Percentiles rank a stretch among this genome's conserved stretches.
These are phyloP conservation scores for Pissodes strobi DNA, from an alignment of 1,140 invertebrate genomes.

Conservation along the genomic window DNA sequence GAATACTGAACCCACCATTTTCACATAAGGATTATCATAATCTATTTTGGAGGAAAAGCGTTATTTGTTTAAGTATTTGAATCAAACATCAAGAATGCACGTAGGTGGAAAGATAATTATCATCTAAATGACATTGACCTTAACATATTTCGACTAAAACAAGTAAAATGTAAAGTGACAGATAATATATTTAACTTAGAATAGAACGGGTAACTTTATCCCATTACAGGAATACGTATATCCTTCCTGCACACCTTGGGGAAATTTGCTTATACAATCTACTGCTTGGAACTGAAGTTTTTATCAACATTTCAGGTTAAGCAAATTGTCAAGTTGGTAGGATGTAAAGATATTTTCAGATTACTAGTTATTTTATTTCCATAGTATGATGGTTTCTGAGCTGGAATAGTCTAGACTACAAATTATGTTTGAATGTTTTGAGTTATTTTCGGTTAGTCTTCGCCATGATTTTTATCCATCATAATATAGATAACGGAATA, in stretches of 20 bases:
- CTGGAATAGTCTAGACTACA: no score
- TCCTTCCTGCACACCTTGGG: slow-evolving; percentile 29
- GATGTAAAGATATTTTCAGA: slow-evolving; percentile 28
- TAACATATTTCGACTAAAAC: slow-evolving; percentile 11
- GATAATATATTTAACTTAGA: slow-evolving; percentile 27
- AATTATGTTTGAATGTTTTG: no score
- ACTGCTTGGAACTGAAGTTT: slow-evolving; percentile 30
- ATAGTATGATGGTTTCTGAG: no score
- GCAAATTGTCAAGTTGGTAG: slow-evolving; percentile 27
- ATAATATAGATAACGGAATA: no score
- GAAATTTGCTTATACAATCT: slow-evolving; percentile 31
- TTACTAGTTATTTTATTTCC: slow-evolving; percentile 13
- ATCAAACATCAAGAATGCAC: no score
- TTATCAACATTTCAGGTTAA: slow-evolving; percentile 30
- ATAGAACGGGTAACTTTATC: slow-evolving; percentile 25
- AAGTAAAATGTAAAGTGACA: slow-evolving; percentile 9
- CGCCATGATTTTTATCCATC: no score
- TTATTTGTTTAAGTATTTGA: no score
- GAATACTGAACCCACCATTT: no score
- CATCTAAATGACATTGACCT: slow-evolving; percentile 7
- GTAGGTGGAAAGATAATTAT: no score
- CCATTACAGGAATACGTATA: slow-evolving; percentile 26
- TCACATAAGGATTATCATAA: no score
- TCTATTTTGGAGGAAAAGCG: no score
- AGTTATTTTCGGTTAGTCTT: no score